These are phyloP conservation scores for Coremacera marginata DNA, from an alignment of 2,888 invertebrate genomes.

Conservation along the genomic window DNA sequence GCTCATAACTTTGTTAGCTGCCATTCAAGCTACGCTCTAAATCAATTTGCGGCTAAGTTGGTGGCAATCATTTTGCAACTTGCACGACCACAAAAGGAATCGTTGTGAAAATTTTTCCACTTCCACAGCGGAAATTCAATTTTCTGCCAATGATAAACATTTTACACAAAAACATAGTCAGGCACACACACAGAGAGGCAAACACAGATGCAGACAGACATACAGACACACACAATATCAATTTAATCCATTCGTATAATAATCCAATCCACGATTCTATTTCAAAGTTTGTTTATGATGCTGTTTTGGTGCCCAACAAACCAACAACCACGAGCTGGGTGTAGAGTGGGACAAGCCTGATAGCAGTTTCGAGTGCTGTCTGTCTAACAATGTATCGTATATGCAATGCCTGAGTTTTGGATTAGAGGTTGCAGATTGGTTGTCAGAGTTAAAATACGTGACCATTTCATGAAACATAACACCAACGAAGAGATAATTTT, in stretches of 20 bases:
- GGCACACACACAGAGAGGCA: not conserved
- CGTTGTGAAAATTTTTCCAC: conserved; percentile 12
- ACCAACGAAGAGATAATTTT: too few species aligned
- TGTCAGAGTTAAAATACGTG: too few species aligned
- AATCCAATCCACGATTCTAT: conserved; percentile 25
- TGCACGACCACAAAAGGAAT: conserved; percentile 20
- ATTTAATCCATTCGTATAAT: conserved; percentile 34
- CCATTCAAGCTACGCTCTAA: conserved; percentile 23
- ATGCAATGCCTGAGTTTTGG: too few species aligned
- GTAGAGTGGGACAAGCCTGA: too few species aligned
- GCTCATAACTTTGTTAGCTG: conserved; percentile 1
- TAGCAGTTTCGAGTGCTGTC: too few species aligned
- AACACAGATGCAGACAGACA: not conserved
- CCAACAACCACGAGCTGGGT: too few species aligned
- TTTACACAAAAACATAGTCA: not conserved
- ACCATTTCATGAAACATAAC: too few species aligned
- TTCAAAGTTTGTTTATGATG: conserved; percentile 32
- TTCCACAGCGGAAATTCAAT: conserved; percentile 33
- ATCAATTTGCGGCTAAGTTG: conserved; percentile 38
- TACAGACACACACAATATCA: conserved; percentile 11
- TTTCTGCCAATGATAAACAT: conserved; percentile 29
- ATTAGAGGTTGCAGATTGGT: too few species aligned
- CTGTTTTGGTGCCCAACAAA: too few species aligned
- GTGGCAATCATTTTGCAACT: conserved; percentile 28
- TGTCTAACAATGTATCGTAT: too few species aligned